Conservation (phyloP, 2,797 vertebrate genomes). For the Gymnoscopelus braueri region DNA sequence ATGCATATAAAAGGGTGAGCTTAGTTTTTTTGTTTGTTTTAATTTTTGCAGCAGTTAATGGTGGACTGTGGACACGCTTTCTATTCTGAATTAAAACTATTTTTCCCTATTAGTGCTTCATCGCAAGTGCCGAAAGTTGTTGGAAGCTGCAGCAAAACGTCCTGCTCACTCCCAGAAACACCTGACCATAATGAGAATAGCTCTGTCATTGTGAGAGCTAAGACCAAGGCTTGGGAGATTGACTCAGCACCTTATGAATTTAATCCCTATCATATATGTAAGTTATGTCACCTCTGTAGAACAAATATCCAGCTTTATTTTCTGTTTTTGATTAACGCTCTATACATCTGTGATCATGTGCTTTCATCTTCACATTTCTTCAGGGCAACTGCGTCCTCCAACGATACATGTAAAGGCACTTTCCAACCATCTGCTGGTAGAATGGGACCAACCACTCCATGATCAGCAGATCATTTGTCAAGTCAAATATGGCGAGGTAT, state of each 20-base stretch:
- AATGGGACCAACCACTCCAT: fast-evolving
- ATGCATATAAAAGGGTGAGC: slow-evolving; percentile 41
- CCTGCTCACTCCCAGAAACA: slow-evolving; percentile 14
- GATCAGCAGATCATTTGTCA: slow-evolving; percentile 27
- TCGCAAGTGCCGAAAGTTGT: fast-evolving
- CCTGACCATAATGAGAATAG: fast-evolving
- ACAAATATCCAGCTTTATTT: not conserved
- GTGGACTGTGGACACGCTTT: too few species aligned
- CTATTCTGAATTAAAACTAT: not conserved
- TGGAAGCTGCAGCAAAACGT: slow-evolving; percentile 20
- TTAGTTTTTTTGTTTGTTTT: not conserved
- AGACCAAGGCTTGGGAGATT: slow-evolving; percentile 38
- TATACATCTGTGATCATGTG: not conserved
- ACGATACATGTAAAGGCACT: not conserved
- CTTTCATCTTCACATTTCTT: slow-evolving; percentile 4
- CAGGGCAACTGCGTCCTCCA: slow-evolving; percentile 58
- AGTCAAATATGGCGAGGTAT: slow-evolving; percentile 67
- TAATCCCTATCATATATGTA: slow-evolving; percentile 15
- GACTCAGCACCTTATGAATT: slow-evolving; percentile 44
- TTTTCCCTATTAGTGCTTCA: slow-evolving; percentile 28
- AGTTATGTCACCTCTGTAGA: slow-evolving; percentile 31
- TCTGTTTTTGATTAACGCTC: not conserved
- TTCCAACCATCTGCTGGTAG: slow-evolving; percentile 32
- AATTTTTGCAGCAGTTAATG: not conserved
- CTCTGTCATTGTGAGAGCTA: slow-evolving; percentile 58